These are phyloP conservation scores for Falco naumanni DNA, from an alignment of 2,797 vertebrate species.

Conservation along the genomic window DNA sequence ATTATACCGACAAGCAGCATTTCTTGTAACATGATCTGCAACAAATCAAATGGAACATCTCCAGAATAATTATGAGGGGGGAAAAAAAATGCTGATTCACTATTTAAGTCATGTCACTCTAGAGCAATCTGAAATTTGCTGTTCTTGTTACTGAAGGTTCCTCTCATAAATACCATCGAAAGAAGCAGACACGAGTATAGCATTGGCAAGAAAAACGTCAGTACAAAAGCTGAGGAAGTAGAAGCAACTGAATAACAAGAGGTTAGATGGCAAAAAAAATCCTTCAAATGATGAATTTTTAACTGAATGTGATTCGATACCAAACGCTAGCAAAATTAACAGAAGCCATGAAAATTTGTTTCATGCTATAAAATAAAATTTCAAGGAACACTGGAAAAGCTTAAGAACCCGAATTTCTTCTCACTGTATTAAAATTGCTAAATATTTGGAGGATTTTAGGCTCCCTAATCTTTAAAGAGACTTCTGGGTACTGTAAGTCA, in stretches of 20 bases:
- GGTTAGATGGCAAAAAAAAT: background rate
- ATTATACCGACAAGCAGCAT: background rate
- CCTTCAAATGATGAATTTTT: background rate
- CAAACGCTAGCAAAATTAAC: background rate
- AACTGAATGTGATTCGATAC: background rate
- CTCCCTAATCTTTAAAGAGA: background rate
- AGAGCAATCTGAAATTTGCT: background rate
- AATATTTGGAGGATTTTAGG: background rate
- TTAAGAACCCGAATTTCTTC: background rate
- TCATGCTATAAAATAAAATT: background rate
- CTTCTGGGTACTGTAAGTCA: background rate
- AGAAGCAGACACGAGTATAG: background rate
- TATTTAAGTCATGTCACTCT: background rate
- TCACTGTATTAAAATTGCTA: background rate
- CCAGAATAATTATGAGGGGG: background rate
- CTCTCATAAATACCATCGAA: background rate
- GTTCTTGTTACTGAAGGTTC: background rate
- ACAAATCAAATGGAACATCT: background rate
- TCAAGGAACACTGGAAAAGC: background rate
- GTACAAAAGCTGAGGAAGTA: background rate
- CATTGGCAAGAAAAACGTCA: background rate
- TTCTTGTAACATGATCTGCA: background rate
- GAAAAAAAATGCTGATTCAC: background rate
- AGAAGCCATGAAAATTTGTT: background rate
- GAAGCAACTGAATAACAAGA: background rate